Conservation (phyloP, 2,888 invertebrate genomes). For the Lepidocyrtinus sp. region DNA sequence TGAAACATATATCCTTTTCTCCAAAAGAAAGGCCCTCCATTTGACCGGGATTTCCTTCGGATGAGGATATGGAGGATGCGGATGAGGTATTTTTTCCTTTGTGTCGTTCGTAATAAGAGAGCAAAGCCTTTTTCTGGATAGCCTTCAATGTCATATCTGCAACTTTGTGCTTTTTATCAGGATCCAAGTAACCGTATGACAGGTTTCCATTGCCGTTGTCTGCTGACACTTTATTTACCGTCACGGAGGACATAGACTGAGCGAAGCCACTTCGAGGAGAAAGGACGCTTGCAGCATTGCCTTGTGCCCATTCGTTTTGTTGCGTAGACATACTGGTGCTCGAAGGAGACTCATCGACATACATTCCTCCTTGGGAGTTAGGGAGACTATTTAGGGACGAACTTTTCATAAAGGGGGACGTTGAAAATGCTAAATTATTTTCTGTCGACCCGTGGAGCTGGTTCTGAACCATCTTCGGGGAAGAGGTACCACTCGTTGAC, state of each 20-base stretch:
- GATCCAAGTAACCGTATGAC: slow-evolving; percentile 81
- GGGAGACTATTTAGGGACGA: slow-evolving; percentile 55
- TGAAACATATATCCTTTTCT: slow-evolving; percentile 66
- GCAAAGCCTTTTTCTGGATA: slow-evolving; percentile 86
- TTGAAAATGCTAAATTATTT: slow-evolving; percentile 37
- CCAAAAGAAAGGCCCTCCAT: slow-evolving; percentile 38
- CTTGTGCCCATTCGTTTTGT: slow-evolving; percentile 40
- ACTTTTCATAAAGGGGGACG: slow-evolving; percentile 46
- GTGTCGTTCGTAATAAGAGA: slow-evolving; percentile 86
- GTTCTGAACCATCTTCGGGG: slow-evolving; percentile 46
- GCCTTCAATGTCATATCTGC: slow-evolving; percentile 83
- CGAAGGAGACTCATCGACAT: slow-evolving; percentile 32
- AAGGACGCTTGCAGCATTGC: slow-evolving; percentile 10
- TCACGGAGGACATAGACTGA: slow-evolving; percentile 35
- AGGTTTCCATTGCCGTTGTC: slow-evolving; percentile 66
- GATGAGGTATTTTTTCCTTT: slow-evolving; percentile 64
- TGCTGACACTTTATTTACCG: slow-evolving; percentile 28
- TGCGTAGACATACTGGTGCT: slow-evolving; percentile 13
- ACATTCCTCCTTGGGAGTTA: slow-evolving; percentile 40
- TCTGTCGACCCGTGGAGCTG: too few relatives aligned
- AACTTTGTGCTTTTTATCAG: slow-evolving; percentile 81
- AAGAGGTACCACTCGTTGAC: slow-evolving; percentile 48
- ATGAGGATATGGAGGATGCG: slow-evolving; percentile 46
- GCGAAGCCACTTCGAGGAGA: slow-evolving; percentile 31
- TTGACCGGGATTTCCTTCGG: slow-evolving; percentile 45